phyloP scores from a whole-genome alignment of 2,113 vertebrate genomes.

The Petromus typicus region DNA sequence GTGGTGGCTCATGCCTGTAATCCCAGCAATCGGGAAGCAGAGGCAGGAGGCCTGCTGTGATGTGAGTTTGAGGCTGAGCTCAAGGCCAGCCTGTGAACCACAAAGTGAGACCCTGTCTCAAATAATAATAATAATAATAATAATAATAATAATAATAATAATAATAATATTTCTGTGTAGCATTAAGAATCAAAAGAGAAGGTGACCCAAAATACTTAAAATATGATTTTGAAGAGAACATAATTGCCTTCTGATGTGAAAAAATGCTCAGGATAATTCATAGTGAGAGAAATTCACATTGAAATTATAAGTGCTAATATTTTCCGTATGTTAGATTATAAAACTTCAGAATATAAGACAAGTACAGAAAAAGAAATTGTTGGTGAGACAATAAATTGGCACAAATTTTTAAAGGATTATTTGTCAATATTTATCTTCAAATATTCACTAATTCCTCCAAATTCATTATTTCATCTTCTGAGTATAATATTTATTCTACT shows the following conservation, averaged over 20 bases:
- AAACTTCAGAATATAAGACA: neutral
- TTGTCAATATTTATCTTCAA: neutral
- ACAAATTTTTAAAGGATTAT: neutral
- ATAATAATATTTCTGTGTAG: neutral
- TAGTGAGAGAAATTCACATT: neutral
- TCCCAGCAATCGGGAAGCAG: too few species aligned
- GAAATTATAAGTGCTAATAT: neutral
- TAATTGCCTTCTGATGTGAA: neutral
- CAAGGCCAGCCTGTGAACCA: too few species aligned
- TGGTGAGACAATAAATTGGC: neutral
- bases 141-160: too few species aligned
- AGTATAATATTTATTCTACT: neutral
- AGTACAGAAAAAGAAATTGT: neutral
- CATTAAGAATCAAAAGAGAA: neutral
- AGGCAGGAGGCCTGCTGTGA: too few species aligned
- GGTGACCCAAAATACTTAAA: neutral
- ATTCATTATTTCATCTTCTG: neutral
- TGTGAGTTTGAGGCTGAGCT: too few species aligned
- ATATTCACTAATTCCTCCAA: neutral
- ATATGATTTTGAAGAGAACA: neutral
- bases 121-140: too few species aligned
- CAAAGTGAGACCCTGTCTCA: too few species aligned
- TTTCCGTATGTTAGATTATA: neutral
- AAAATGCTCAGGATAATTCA: neutral
- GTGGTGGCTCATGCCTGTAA: too few species aligned